Evolutionary conservation across 2,797 vertebrate genomes (phyloP), one percentile per base, ranked within the genome.

Genomic region (Pseudochaenichthys georgianus): DNA sequence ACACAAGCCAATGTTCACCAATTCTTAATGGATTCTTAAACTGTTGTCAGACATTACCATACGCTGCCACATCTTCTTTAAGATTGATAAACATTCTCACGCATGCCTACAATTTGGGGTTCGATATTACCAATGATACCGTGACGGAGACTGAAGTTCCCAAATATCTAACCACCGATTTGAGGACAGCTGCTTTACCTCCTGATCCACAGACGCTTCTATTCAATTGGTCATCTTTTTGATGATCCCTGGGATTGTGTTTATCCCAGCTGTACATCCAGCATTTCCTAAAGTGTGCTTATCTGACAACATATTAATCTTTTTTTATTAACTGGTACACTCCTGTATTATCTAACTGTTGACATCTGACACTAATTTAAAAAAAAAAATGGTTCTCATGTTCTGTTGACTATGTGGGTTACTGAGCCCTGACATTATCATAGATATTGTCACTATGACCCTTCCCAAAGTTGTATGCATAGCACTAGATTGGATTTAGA

Each of bases 401-500:
- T 61, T 17, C 8, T 50, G n/a, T 38, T 74, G 45, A 61, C 60
- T 64, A 31, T 60, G 58, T 66, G 19, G 59, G 67, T 73, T 75
- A 70, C 9, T 42, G 15, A 52, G 23, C 12, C 6, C 34, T 69
- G 72, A 66, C 47, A 17, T 63, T 60, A 69, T 65, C 53, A 63
- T 58, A 28, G 61, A 70, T 66, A 57, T 21, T 21, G 21, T 21
- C 43, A 53, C 45, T 19, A 15, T 21, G 23, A 72, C 43, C 47
- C 57, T 23, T 66, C 21, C 19, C 12, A 70, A 62, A 79, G 64
- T 61, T 17, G 78, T 58, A 84, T 70, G 53, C 55, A 70, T 13
- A 64, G 57, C 61, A 50, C 51, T 43, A 60, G 57, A 64, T 57
- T 59, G 10, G 23, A 57, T 81, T 82, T 77, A 80, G 68, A 77